Percentiles rank a stretch among this genome's conserved stretches.
These are phyloP conservation scores for Hormiphora californensis DNA, from an alignment of 37 sponge, comb jelly and placozoan species.

Conservation along the genomic window DNA sequence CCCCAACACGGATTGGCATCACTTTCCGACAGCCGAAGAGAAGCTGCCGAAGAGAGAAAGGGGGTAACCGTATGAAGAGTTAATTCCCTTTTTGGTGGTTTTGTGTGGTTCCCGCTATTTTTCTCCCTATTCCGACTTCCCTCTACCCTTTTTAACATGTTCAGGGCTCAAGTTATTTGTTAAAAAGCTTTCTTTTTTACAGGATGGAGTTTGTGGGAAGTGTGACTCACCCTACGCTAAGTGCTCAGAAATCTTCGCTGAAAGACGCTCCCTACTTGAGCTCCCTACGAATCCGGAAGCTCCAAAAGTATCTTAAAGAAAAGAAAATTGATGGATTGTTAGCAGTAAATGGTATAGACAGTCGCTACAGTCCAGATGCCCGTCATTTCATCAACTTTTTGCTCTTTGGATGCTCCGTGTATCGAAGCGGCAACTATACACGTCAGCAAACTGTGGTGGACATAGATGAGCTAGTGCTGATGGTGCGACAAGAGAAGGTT, in stretches of 20 bases:
- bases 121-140: too few relatives aligned
- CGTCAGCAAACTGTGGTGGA: not conserved
- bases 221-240: not conserved
- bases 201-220: slow-evolving; percentile 11
- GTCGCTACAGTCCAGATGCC: slow-evolving; percentile 13
- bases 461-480: slow-evolving; percentile 15
- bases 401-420: slow-evolving; percentile 32
- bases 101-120: too few relatives aligned
- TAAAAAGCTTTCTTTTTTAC: too few relatives aligned
- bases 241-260: not conserved
- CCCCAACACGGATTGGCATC: too few relatives aligned
- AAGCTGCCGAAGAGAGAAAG: too few relatives aligned
- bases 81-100: too few relatives aligned
- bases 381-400: slow-evolving; percentile 17
- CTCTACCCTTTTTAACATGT: too few relatives aligned
- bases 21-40: too few relatives aligned
- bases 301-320: not conserved
- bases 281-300: not conserved
- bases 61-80: too few relatives aligned
- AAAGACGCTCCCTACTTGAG: slow-evolving; percentile 38
- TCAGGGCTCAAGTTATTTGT: too few relatives aligned
- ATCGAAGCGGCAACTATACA: not conserved
- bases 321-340: slow-evolving; percentile 11
- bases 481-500: not conserved
- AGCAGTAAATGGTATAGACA: slow-evolving; percentile 23